Base-by-base conservation (phyloP, 2,113 vertebrate genomes). In the Entosphenus tridentatus region DNA sequence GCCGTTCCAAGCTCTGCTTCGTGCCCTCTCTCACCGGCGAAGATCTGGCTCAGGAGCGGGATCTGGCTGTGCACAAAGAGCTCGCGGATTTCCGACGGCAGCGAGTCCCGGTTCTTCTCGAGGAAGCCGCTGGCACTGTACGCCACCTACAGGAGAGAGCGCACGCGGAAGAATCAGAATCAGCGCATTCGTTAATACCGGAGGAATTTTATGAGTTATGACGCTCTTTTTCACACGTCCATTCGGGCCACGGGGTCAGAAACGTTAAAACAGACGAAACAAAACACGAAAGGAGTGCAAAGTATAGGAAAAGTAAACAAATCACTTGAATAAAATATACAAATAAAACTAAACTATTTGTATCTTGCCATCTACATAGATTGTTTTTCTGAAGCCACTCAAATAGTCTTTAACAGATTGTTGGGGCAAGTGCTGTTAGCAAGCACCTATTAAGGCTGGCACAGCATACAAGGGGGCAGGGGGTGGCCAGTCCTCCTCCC, bases 101-200 rank as follows among this genome's bases (percentile, higher is more conserved):
- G 76, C 3, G 79, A 80, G 75, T 84, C 83, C 70, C 83, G 76
- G 74, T 84, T 84, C 75, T 81, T 84, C 75, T 84, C 83, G 9
- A 84, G 78, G 71, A 83, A 83, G 10, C 82, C 83, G 1, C 1
- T 16, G 3, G 78, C 82, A 39, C 76, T 72, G 2, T 84, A 84
- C 8, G 81, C 77, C 2, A 84, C 81, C 82, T 84, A 70, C 14
- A 73, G 70, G 56, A 68, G 13, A 67, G 4, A 3, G n/a, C 9
- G 62, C 62, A 65, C 58, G 13, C 58, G 16, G 8, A n/a, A 65
- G n/a, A 5, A 39, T 39, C 39, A 39, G 39, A 39, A 39, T 39
- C 6, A 2, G 21, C 3, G 3, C 3, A 5, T 39, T 39, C 21
- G 21, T 39, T 39, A 39, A 39, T 39, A 39, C 21, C 21, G 21